Evolutionary conservation across 1,140 invertebrate genomes (phyloP).

Genomic region (Drosophila navojoa): DNA sequence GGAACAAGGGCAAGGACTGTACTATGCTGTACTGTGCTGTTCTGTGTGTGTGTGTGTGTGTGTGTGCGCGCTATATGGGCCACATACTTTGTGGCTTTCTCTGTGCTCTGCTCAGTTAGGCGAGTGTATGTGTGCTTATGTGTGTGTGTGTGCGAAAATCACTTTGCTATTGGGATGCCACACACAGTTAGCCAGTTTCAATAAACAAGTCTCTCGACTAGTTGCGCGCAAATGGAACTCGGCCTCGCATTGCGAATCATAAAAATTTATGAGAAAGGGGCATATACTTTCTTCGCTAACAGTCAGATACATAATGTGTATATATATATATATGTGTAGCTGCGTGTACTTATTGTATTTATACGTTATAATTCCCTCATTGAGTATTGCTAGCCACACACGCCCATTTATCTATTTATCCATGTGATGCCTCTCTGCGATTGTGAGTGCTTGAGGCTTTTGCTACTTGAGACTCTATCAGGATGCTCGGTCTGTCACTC

Average conservation of each 20-base stretch:
- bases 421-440: not conserved
- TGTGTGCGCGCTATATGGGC: no score
- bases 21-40: not conserved
- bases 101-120: not conserved
- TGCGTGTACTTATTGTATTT: no score
- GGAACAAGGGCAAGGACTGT: not conserved
- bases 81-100: no score
- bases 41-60: slow-evolving; percentile 9
- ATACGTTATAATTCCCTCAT: not conserved
- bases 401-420: not conserved
- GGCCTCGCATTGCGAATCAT: slow-evolving; percentile 22
- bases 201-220: slow-evolving; percentile 19
- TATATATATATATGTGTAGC: not conserved
- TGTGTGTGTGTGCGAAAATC: slow-evolving; percentile 8
- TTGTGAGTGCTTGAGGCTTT: not conserved
- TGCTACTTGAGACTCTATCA: no score
- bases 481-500: no score
- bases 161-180: slow-evolving; percentile 21
- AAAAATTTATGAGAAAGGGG: slow-evolving; percentile 31
- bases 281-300: slow-evolving; percentile 4
- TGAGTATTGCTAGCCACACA: not conserved
- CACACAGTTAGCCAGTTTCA: slow-evolving; percentile 10
- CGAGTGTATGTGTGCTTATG: not conserved
- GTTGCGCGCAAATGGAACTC: slow-evolving; percentile 22
- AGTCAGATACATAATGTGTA: not conserved